Conservation (phyloP, 1,140 invertebrate species). For the Streblospio benedicti region DNA sequence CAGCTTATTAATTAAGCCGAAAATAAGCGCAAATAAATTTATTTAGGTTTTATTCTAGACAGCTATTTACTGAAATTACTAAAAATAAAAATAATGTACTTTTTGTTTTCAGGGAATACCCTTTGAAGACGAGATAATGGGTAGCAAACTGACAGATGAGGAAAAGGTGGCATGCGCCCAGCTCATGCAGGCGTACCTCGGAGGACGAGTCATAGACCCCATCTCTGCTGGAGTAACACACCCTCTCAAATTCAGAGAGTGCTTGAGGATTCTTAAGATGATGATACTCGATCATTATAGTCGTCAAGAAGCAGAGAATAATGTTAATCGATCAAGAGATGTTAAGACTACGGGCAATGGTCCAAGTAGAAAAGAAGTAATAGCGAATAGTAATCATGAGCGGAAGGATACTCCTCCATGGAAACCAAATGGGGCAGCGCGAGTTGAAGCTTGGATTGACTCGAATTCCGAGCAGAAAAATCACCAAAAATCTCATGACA, state of each 20-base stretch:
- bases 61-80: not conserved
- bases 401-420: not conserved
- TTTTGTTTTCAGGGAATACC: not conserved
- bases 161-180: constrained; percentile 34
- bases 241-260: constrained; percentile 37
- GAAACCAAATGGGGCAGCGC: not conserved
- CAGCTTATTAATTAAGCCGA: not conserved
- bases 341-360: not conserved
- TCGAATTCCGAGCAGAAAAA: not conserved
- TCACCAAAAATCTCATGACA: no score
- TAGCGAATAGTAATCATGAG: constrained; percentile 3
- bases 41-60: no score
- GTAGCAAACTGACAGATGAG: constrained; percentile 33
- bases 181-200: constrained; percentile 34
- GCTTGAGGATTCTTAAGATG: constrained; percentile 33
- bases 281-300: constrained; percentile 20
- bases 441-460: not conserved
- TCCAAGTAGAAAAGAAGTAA: not conserved
- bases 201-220: constrained; percentile 32
- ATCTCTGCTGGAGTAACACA: constrained; percentile 27
- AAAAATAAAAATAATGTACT: not conserved
- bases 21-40: not conserved
- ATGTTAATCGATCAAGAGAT: not conserved
- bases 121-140: not conserved
- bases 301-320: not conserved